Evolutionary conservation across 37 sponge, comb jelly and placozoan species (phyloP).

Genomic region (Halisarca cf. caerulea): DNA sequence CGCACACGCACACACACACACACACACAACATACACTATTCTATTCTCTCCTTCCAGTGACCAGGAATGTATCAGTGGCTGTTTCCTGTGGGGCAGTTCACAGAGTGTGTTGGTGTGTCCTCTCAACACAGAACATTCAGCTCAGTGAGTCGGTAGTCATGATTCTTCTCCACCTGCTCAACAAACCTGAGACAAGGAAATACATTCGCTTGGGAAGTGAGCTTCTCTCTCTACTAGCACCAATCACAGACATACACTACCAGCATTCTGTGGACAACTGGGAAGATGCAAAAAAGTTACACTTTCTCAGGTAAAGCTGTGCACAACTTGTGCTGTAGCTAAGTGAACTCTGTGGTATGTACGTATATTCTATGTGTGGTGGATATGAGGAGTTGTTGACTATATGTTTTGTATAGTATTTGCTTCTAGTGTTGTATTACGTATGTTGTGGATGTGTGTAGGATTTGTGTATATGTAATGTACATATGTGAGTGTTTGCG

Average conservation of each 20-base stretch:
- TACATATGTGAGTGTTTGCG: too few relatives aligned
- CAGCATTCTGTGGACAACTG: slow-evolving; percentile 19
- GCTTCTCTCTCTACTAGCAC: slow-evolving; percentile 62
- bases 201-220: slow-evolving; percentile 25
- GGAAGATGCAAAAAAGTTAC: slow-evolving; percentile 10
- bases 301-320: background rate
- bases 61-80: background rate
- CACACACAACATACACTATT: too few relatives aligned
- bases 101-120: background rate
- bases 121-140: slow-evolving; percentile 13
- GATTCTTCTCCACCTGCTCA: slow-evolving; percentile 55
- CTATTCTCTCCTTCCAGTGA: background rate
- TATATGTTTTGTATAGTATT: too few relatives aligned
- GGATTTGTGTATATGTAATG: too few relatives aligned
- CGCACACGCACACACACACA: too few relatives aligned
- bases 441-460: too few relatives aligned
- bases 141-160: slow-evolving; percentile 60
- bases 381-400: background rate
- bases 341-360: too few relatives aligned
- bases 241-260: slow-evolving; percentile 81
- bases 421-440: too few relatives aligned
- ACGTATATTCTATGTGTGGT: background rate
- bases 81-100: slow-evolving; percentile 23
- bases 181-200: slow-evolving; percentile 47
- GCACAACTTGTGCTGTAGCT: too few relatives aligned